Evolutionary conservation across 2,113 vertebrate species (phyloP).

Genomic region (Pitta sordida): DNA sequence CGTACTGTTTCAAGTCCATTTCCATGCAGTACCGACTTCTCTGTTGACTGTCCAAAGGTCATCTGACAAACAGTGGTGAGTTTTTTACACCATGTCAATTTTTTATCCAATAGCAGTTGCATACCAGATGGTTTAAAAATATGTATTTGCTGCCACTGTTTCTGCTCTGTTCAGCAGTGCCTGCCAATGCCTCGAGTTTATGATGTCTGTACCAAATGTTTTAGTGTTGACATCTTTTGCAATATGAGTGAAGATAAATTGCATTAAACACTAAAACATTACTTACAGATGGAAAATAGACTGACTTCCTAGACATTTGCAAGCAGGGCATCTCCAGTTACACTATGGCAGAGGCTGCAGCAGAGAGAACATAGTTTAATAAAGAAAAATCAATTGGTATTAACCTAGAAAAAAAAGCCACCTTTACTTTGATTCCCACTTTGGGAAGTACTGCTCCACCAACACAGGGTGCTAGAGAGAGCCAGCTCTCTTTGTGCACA

Average conservation of each 20-base stretch:
- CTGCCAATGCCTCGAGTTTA: conserved; percentile 55
- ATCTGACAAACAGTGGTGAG: conserved; percentile 51
- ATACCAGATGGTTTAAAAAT: conserved; percentile 60
- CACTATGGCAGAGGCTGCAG: background rate
- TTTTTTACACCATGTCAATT: conserved; percentile 48
- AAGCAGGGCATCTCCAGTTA: conserved; percentile 29
- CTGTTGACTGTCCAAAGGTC: conserved; percentile 48
- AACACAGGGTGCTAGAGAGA: background rate
- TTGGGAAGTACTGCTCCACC: background rate
- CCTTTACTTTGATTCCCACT: background rate
- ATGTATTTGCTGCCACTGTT: conserved; percentile 18
- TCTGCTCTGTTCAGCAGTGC: conserved; percentile 31
- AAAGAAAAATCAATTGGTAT: conserved; percentile 16
- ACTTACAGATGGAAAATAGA: conserved; percentile 62
- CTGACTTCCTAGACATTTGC: conserved; percentile 36
- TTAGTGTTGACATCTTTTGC: conserved; percentile 59
- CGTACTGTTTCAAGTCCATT: background rate
- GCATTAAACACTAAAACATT: conserved; percentile 58
- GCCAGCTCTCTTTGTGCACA: background rate
- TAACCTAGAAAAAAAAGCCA: background rate
- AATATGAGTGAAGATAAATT: conserved; percentile 54
- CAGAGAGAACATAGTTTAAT: background rate
- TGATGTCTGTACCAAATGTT: conserved; percentile 60
- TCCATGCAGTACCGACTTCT: conserved; percentile 5
- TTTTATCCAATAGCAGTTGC: conserved; percentile 25